Base-by-base conservation (phyloP, 2,888 invertebrate genomes). In the Lepas anatifera region DNA sequence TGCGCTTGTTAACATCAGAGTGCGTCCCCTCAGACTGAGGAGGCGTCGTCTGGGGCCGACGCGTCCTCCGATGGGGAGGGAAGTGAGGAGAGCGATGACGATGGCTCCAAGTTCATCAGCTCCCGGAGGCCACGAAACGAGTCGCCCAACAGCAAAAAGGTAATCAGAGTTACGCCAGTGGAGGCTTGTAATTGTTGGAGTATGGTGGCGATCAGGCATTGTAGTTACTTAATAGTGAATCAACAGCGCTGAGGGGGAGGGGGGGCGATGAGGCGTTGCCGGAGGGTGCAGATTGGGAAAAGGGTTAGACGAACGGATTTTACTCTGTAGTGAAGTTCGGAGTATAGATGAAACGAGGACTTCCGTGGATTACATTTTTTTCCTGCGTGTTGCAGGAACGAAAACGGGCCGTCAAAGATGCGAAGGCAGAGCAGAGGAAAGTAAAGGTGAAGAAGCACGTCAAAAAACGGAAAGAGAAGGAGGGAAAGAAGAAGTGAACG, bases 381-480 rank as follows among this genome's bases (percentile, higher is more conserved):
- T 2, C 8, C n/a, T 50, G 22, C 25, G 11, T 10, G 48, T 66
- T 37, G n/a, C 66, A 84, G 82, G 86, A 87, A 8, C 85, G 97
- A 41, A 98, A 98, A 77, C 89, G 93, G 76, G 88, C 88, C 0
- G 84, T 95, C 0, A 96, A 95, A 81, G 90, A 92, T 69, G 89
- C 88, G 69, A 87, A 93, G 77, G 89, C 95, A 0, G 94, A 95
- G 75, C 92, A 89, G 77, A 84, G 96, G 68, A 91, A 92, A 83
- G 84, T 83, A 0, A 98, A 98, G 84, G 85, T 90, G 0, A 95
- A 94, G 76, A 98, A 98, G 79, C 92, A 96, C 79, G 80, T 95
- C 0, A 98, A 98, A 78, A 97, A 95, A 77, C 84, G 90, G 74
- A 88, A 90, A 77, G 92, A 92, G 77, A 90, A 87, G 78, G 72